phyloP scores from a whole-genome alignment of 2,888 invertebrate genomes.

The Tetragnatha montana region DNA sequence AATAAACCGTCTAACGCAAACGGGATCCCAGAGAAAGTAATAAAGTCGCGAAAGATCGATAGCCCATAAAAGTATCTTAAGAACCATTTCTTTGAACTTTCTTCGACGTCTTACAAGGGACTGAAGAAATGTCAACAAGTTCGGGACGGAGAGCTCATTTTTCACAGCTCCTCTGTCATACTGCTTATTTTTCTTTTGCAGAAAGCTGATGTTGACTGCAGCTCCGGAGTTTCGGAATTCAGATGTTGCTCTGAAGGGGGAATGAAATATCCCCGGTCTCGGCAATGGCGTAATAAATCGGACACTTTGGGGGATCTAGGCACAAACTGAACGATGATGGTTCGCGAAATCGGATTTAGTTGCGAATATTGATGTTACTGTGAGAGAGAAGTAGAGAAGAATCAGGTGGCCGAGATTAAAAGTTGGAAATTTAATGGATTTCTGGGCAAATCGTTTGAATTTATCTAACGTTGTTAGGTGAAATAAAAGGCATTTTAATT shows the following conservation, averaged over 20 bases:
- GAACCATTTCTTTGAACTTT: slow-evolving; percentile 66
- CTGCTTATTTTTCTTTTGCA: slow-evolving; percentile 63
- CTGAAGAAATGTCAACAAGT: slow-evolving; percentile 68
- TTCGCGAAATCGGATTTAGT: not conserved
- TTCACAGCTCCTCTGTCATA: slow-evolving; percentile 65
- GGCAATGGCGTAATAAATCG: slow-evolving; percentile 20
- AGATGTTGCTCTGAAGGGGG: slow-evolving; percentile 45
- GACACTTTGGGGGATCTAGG: slow-evolving; percentile 21
- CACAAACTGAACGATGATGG: not conserved
- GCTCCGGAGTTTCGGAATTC: slow-evolving; percentile 39
- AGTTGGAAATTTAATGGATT: too few relatives aligned
- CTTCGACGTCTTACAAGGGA: slow-evolving; percentile 61
- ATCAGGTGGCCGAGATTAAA: not conserved
- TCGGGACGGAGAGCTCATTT: slow-evolving; percentile 57
- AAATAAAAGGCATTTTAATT: too few relatives aligned
- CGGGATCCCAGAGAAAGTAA: slow-evolving; percentile 58
- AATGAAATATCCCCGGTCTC: slow-evolving; percentile 55
- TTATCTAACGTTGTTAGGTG: too few relatives aligned
- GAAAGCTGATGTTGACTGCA: slow-evolving; percentile 56
- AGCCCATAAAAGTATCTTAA: slow-evolving; percentile 67
- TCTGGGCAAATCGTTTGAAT: too few relatives aligned
- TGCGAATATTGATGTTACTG: not conserved
- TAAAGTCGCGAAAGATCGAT: slow-evolving; percentile 65
- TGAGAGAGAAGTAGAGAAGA: not conserved
- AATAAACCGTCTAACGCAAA: slow-evolving; percentile 40